A percentile compares a stretch with the other conserved stretches of the same genome.
phyloP scores from a whole-genome alignment of 2,113 vertebrate species.

The Heterotilapia buettikoferi region DNA sequence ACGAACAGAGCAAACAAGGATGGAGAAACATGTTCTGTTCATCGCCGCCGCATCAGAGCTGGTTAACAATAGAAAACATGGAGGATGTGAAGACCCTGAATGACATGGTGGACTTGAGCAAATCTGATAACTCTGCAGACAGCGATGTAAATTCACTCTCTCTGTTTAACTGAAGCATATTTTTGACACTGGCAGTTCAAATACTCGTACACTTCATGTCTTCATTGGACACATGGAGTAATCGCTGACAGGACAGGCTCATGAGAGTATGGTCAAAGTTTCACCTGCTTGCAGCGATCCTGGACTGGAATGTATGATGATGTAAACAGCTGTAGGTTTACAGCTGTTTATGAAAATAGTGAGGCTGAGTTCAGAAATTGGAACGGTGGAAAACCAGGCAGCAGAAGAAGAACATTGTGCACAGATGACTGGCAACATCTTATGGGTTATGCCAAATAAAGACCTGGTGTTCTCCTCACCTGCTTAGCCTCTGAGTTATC shows the following conservation, averaged over 20 bases:
- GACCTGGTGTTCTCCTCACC: neutral
- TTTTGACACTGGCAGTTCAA: rapidly evolving
- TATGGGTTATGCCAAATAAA: rapidly evolving
- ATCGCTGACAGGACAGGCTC: neutral
- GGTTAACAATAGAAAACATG: rapidly evolving
- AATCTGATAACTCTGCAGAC: neutral
- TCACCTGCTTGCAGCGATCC: neutral
- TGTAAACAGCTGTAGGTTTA: neutral
- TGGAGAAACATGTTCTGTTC: neutral
- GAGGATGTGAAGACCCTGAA: neutral
- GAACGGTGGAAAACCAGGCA: neutral
- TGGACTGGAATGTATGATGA: neutral
- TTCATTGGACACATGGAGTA: neutral
- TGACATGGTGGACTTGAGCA: neutral
- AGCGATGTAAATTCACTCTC: neutral
- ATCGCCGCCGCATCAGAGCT: neutral
- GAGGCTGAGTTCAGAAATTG: neutral
- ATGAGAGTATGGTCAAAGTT: rapidly evolving
- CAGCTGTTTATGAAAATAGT: neutral
- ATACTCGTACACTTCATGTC: neutral
- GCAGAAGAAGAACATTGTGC: neutral
- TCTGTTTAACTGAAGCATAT: neutral
- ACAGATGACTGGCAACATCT: rapidly evolving
- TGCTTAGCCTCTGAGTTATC: neutral
- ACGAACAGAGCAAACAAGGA: neutral